phyloP scores from a whole-genome alignment of 2,113 vertebrate genomes.

The Chlorodrepanis virens region DNA sequence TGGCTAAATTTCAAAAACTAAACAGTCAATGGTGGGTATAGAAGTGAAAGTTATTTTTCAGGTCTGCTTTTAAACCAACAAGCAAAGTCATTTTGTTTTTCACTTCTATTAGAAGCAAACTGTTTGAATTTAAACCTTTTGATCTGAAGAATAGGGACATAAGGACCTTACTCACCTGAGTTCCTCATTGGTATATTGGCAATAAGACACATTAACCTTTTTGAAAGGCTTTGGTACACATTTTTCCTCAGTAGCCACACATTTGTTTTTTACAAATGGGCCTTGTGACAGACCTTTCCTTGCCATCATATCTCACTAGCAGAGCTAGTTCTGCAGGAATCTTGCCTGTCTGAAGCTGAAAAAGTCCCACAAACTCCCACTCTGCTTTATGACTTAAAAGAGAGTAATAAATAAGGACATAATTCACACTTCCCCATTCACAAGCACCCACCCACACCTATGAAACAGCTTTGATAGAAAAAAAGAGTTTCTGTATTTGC shows the following conservation, averaged over 20 bases:
- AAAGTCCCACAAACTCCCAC: background rate
- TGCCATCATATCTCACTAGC: background rate
- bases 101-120: background rate
- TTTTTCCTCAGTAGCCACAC: background rate
- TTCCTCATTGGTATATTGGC: background rate
- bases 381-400: background rate
- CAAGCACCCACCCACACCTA: background rate
- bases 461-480: background rate
- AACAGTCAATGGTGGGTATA: background rate
- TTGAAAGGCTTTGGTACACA: background rate
- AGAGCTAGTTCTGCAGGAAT: background rate
- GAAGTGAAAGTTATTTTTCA: background rate
- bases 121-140: background rate
- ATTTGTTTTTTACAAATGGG: background rate
- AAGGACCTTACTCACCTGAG: background rate
- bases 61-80: background rate
- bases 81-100: background rate
- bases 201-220: background rate
- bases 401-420: background rate
- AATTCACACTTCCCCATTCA: background rate
- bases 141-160: background rate
- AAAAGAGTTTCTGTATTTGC: background rate
- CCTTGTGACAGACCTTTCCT: background rate
- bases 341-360: background rate
- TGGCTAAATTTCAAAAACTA: background rate